Evolutionary conservation across 2,888 invertebrate species (phyloP), one percentile per base, ranked within the genome.

Genomic region (Phytoseiulus persimilis): DNA sequence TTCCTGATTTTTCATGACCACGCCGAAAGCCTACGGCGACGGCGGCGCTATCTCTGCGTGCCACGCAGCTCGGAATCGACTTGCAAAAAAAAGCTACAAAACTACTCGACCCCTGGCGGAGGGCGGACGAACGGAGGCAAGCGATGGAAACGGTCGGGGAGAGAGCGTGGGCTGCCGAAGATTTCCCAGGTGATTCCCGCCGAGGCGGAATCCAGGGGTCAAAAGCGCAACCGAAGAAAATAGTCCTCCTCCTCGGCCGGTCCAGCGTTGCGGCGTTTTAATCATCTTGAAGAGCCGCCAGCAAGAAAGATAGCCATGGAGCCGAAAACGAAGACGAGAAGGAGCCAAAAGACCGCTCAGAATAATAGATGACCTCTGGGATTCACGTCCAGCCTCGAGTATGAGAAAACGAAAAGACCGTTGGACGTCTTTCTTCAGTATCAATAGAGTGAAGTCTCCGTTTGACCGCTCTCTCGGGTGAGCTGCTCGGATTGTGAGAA

Each of bases 341-440:
- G 65, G 18, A 65, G 28, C 65, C 65, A 65, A 65, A 65, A 14
- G 65, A 65, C 5, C 65, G 65, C 65, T 65, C 28, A 33, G 87
- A 87, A 87, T 87, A 87, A 87, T 87, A 87, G 87, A 87, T 87
- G 87, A 87, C 87, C 87, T 87, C 87, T 87, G 87, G 87, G 87
- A 87, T 87, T 23, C 65, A 65, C 65, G 65, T 65, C 65, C 28
- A 23, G 65, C 23, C 65, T 28, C 28, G 65, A 65, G 28, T 23
- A 14, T 28, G 65, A 65, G 65, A 28, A 28, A 65, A 65, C 65
- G 65, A 65, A 39, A 39, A 39, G 39, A 39, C 39, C 39, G 5
- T 39, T 9, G 65, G 65, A 3, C 14, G 65, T 23, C 65, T 65
- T 28, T 65, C 18, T 28, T 65, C 65, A 23, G 23, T 39, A 39